A percentile compares a stretch with the other conserved stretches of the same genome.
phyloP scores from a whole-genome alignment of 2,888 invertebrate genomes.

The Cheilosia pagana region DNA sequence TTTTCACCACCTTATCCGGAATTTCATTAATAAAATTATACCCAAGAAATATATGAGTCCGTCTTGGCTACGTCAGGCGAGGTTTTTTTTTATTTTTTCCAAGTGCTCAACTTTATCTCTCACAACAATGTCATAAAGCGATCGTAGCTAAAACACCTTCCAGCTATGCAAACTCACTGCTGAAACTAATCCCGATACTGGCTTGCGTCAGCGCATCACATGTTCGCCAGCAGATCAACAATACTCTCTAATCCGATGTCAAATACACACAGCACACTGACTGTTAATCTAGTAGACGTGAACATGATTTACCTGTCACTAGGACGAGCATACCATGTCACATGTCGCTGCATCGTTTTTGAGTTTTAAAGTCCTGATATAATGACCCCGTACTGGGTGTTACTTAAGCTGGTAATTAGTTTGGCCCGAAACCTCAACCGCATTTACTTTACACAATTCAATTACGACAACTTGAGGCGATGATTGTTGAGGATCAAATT shows the following conservation, averaged over 20 bases:
- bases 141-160: neutral
- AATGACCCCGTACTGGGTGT: constrained; percentile 10
- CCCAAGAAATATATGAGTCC: neutral
- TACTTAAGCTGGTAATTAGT: constrained; percentile 37
- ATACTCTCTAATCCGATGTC: constrained; percentile 8
- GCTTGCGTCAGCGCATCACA: constrained; percentile 47
- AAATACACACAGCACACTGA: constrained; percentile 23
- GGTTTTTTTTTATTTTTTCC: neutral
- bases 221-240: constrained; percentile 17
- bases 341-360: neutral
- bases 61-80: neutral
- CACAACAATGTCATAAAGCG: constrained; percentile 17
- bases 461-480: constrained; percentile 31
- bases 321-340: neutral
- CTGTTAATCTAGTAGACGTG: constrained; percentile 6
- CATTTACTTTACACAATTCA: constrained; percentile 45
- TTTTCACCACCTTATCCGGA: neutral
- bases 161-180: neutral
- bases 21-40: constrained; percentile 13
- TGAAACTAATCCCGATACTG: constrained; percentile 11
- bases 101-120: neutral
- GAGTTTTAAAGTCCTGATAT: constrained; percentile 11
- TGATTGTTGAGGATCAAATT: constrained; percentile 26
- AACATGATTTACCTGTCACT: constrained; percentile 22
- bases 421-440: constrained; percentile 57